A percentile compares a stretch with the other conserved stretches of the same genome.
These are phyloP conservation scores for Tiphia femorata DNA, from an alignment of 2,888 invertebrate species.

Conservation along the genomic window DNA sequence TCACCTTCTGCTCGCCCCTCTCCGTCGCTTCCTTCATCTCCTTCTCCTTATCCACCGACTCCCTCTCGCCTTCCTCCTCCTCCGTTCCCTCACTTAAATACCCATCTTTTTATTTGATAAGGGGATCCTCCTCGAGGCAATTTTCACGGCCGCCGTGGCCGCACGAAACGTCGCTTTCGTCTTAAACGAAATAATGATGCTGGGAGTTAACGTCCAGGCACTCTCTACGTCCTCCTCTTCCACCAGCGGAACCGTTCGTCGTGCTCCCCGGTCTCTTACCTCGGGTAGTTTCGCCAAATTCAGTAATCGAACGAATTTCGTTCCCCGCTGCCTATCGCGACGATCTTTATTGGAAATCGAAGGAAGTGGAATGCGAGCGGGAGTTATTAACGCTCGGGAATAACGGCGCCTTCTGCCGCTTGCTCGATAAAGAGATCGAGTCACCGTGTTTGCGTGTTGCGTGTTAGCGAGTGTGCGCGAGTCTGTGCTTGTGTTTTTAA, in stretches of 20 bases:
- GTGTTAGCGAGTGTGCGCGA: too few relatives aligned
- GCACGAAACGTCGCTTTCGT: slow-evolving; percentile 46
- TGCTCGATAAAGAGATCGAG: not conserved
- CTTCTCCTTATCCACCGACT: slow-evolving; percentile 24
- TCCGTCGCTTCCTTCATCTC: slow-evolving; percentile 5
- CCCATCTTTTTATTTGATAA: slow-evolving; percentile 52
- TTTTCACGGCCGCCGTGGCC: slow-evolving; percentile 45
- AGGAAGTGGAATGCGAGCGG: too few relatives aligned
- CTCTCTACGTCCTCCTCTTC: too few relatives aligned
- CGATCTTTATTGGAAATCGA: too few relatives aligned
- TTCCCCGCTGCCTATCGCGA: not conserved
- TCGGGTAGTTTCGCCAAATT: too few relatives aligned
- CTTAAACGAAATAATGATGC: slow-evolving; percentile 49
- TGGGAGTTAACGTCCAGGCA: slow-evolving; percentile 29
- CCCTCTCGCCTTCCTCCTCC: slow-evolving; percentile 8
- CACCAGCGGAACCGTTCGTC: slow-evolving; percentile 16
- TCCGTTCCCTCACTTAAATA: slow-evolving; percentile 16
- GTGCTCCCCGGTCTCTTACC: too few relatives aligned
- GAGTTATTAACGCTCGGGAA: too few relatives aligned
- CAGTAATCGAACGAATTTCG: not conserved
- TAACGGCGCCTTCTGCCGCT: not conserved
- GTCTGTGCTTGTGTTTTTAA: too few relatives aligned
- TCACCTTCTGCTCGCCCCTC: slow-evolving; percentile 21
- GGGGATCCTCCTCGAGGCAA: slow-evolving; percentile 45
- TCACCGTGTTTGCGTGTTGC: not conserved